Base-by-base conservation (phyloP, 2,888 invertebrate genomes). In the Rhagonycha lutea region DNA sequence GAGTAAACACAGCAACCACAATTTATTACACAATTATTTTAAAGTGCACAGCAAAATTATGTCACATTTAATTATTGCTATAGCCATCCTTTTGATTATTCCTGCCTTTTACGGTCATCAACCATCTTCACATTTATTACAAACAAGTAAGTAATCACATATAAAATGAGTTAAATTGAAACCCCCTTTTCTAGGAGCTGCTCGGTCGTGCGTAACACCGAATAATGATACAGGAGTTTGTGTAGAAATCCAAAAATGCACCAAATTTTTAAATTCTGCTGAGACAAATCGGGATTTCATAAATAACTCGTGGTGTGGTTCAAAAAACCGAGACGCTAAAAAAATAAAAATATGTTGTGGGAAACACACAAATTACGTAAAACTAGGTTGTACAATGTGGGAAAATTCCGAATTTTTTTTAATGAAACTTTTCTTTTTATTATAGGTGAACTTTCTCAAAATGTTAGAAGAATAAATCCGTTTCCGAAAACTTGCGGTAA, bases 131-230 rank as follows among this genome's bases (percentile, higher is more conserved):
- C n/a, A n/a, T 7, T 47, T 47, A 47, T 5, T 5, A n/a, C 47
- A 47, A 4, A n/a, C 47, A 47, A 47, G 47, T 47, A 12, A 47
- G 47, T 47, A 47, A 47, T 7, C 7, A 18, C 18, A 7, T 47
- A n/a, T 2, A n/a, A 47, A 47, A 47, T n/a, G n/a, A 47, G 7
- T 47, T n/a, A 47, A 47, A 47, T n/a, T 2, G 5, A 32, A 12
- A 12, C 4, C 12, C 4, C 12, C 2, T n/a, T 47, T 47, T 71
- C 73, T 63, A 86, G 87, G 80, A 79, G 83, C 86, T 78, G 82
- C 83, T 2, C 85, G 85, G 0, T 79, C 78, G 29, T 91, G 91
- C 81, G 78, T 72, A 14, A 88, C 89, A 0, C 89, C 89, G 0
- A 87, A 85, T 68, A 83, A 84, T 0, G 85, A 84, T 3, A 70